Evolutionary conservation across 2,797 vertebrate species (phyloP).

Genomic region (Intellagama lesueurii): DNA sequence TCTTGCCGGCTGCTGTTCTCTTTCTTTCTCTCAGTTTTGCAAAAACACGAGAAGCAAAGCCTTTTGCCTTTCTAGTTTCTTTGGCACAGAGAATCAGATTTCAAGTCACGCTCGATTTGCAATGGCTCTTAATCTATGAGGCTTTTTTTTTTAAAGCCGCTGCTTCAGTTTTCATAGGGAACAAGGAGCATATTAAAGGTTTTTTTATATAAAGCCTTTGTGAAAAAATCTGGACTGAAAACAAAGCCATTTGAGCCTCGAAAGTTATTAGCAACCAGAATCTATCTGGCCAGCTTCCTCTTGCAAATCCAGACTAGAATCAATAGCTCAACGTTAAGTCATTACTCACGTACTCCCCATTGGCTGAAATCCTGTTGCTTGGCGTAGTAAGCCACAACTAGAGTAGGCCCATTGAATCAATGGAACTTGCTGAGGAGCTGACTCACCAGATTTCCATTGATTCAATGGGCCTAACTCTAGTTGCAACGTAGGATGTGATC

Average conservation of each 20-base stretch:
- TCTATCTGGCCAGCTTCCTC: too few species aligned
- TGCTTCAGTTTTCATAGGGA: not conserved
- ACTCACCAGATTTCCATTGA: too few species aligned
- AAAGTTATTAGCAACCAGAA: not conserved
- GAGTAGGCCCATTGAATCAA: too few species aligned
- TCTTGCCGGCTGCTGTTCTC: slow-evolving; percentile 18
- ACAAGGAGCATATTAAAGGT: not conserved
- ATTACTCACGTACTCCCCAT: too few species aligned
- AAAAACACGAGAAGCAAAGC: not conserved
- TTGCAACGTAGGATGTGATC: too few species aligned
- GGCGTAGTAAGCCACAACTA: too few species aligned
- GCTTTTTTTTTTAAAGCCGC: not conserved
- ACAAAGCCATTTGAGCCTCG: not conserved
- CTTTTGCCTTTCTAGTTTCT: slow-evolving; percentile 20
- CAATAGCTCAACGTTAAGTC: too few species aligned
- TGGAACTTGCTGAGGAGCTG: too few species aligned
- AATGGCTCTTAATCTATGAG: slow-evolving; percentile 5
- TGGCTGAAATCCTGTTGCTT: too few species aligned
- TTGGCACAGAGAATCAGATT: slow-evolving; percentile 33
- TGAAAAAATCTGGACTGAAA: not conserved
- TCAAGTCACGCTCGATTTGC: slow-evolving; percentile 5
- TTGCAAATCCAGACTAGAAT: too few species aligned
- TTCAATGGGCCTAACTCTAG: too few species aligned
- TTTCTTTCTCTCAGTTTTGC: not conserved
- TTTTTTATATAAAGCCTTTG: not conserved